Evolutionary conservation across 2,888 invertebrate genomes (phyloP), one percentile per base, ranked within the genome.

Genomic region (Trisateles emortualis): DNA sequence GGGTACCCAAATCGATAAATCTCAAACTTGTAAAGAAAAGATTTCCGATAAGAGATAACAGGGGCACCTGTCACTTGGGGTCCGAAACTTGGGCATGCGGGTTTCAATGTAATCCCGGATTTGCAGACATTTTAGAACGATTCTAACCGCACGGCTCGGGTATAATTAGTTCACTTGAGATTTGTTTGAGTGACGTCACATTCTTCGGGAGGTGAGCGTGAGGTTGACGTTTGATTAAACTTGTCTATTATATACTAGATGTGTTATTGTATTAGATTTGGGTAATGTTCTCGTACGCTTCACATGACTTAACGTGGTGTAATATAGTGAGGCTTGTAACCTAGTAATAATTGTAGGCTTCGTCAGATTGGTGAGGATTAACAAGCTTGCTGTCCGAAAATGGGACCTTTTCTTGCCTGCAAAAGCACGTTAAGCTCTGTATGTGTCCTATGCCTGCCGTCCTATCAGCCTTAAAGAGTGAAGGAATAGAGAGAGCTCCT

Each of bases 51-150:
- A 46, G 41, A 50, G 64, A 70, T 70, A 68, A 52, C 52, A 41
- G 42, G 48, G 52, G 68, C 71, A 74, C 69, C 67, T 71, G 73
- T 74, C 74, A 72, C 52, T 61, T 53, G 33, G 40, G 62, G 57
- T 62, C 62, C 42, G 36, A 53, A 65, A 59, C 59, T 68, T 50
- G 47, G 59, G 52, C 58, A 74, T 67, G 62, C 61, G 65, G 64
- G 67, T 13, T 11, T 19, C 54, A 26, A 40, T 52, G 48, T 59
- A 63, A 66, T 60, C 71, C 60, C 38, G 52, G 58, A 55, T 55
- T 57, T 49, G 55, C 57, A 55, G 57, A 55, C 16, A 43, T 45
- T 65, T 65, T 64, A 52, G 50, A 63, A 57, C 50, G 61, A 60
- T 58, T 55, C 52, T 39, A 32, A 59, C 46, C 38, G 24, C 44